A percentile compares a stretch with the other conserved stretches of the same genome.
Conservation (phyloP, 2,888 invertebrate species). For the Oscheius sp. region DNA sequence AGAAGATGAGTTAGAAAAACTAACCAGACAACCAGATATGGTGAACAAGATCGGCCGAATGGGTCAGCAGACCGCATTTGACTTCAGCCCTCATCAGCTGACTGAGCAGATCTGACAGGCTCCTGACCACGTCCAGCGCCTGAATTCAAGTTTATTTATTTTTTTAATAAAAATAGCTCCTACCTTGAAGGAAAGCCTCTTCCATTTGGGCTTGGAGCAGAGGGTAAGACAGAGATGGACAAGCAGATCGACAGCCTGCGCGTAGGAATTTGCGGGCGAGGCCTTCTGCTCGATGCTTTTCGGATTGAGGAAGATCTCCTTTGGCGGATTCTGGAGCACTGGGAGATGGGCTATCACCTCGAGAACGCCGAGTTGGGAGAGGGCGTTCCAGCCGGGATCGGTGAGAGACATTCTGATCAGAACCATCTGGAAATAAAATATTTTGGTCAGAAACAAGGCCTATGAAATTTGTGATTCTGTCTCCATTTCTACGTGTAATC, state of each 20-base stretch:
- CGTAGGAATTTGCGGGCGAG: slow-evolving; percentile 42
- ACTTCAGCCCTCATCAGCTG: slow-evolving; percentile 59
- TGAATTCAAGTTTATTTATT: slow-evolving; percentile 24
- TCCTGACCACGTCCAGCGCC: slow-evolving; percentile 49
- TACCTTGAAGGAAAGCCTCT: slow-evolving; percentile 51
- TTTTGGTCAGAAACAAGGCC: background rate
- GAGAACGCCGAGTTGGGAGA: slow-evolving; percentile 47
- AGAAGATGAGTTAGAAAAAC: background rate
- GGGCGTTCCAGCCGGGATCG: slow-evolving; percentile 53
- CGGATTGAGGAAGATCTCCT: slow-evolving; percentile 57
- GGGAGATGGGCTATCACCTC: slow-evolving; percentile 48
- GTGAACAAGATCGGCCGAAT: slow-evolving; percentile 42
- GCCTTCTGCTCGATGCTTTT: slow-evolving; percentile 36
- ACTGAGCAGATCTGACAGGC: slow-evolving; percentile 50
- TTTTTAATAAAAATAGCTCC: background rate
- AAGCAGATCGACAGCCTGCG: slow-evolving; percentile 43
- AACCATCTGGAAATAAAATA: slow-evolving; percentile 38
- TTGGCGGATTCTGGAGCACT: slow-evolving; percentile 47
- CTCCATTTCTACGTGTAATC: too few relatives aligned
- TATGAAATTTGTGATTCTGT: too few relatives aligned
- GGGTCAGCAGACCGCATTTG: slow-evolving; percentile 41
- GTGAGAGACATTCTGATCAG: slow-evolving; percentile 48
- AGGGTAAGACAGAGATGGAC: slow-evolving; percentile 53
- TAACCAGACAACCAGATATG: slow-evolving; percentile 49
- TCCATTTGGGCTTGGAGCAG: slow-evolving; percentile 59